These are phyloP conservation scores for Euproctis similis DNA, from an alignment of 2,888 invertebrate species.

Conservation along the genomic window DNA sequence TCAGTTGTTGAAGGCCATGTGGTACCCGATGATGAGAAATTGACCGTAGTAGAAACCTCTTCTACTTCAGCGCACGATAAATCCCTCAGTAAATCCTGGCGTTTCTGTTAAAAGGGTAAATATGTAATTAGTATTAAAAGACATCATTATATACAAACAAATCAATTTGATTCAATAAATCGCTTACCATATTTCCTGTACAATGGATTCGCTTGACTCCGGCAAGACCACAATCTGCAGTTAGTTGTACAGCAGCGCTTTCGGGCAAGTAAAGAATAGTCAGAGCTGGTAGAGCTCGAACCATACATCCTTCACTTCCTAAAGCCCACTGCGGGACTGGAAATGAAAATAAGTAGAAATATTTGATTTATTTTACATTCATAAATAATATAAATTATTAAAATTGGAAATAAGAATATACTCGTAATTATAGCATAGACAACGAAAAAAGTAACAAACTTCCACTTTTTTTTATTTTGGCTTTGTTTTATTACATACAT, in stretches of 20 bases:
- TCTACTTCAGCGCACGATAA: constrained; percentile 75
- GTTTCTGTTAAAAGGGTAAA: constrained; percentile 70
- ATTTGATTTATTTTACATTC: too few relatives aligned
- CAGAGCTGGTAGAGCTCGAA: constrained; percentile 82
- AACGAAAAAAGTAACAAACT: too few relatives aligned
- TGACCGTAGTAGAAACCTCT: constrained; percentile 43
- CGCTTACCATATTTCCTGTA: constrained; percentile 82
- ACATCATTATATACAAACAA: too few relatives aligned
- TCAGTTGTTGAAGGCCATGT: constrained; percentile 39
- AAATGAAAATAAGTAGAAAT: constrained; percentile 21
- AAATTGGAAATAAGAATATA: too few relatives aligned
- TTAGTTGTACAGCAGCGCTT: constrained; percentile 83
- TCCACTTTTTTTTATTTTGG: too few relatives aligned
- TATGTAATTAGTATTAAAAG: neutral
- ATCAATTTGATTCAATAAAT: too few relatives aligned
- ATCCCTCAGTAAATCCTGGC: constrained; percentile 76
- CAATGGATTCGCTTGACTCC: constrained; percentile 84
- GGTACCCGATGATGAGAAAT: constrained; percentile 28
- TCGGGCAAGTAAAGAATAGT: constrained; percentile 86
- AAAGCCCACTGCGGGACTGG: constrained; percentile 86
- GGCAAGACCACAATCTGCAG: constrained; percentile 84
- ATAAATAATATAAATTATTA: too few relatives aligned
- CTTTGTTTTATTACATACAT: too few relatives aligned
- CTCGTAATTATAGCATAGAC: too few relatives aligned
- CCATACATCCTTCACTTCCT: constrained; percentile 80